Percentiles rank a stretch among this genome's conserved stretches.
Conservation (phyloP, 2,888 invertebrate species). For the Poecilus cupreus region DNA sequence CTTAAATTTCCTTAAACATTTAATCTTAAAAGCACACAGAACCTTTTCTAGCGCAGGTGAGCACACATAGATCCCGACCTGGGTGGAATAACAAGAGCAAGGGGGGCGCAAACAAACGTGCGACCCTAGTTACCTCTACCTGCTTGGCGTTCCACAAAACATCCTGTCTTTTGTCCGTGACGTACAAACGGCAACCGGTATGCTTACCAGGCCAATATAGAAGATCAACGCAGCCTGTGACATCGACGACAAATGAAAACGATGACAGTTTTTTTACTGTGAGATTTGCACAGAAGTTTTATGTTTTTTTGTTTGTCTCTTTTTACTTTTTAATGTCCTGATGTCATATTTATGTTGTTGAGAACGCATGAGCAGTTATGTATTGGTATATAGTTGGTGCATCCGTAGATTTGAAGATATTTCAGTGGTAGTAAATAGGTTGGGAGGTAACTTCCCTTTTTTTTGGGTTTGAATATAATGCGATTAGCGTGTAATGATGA, state of each 20-base stretch:
- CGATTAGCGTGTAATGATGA: conserved; percentile 34
- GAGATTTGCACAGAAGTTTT: conserved; percentile 6
- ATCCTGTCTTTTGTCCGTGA: conserved; percentile 46
- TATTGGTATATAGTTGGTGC: conserved; percentile 23
- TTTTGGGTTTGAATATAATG: conserved; percentile 32
- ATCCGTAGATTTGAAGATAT: neutral
- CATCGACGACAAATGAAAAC: conserved; percentile 51
- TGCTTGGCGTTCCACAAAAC: conserved; percentile 20
- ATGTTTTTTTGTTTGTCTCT: conserved; percentile 5
- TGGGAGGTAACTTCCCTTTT: conserved; percentile 4
- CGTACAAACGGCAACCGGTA: neutral
- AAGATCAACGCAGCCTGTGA: conserved; percentile 25
- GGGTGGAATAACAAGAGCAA: neutral
- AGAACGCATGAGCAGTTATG: conserved; percentile 38
- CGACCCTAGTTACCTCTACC: conserved; percentile 25
- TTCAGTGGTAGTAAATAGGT: conserved; percentile 9
- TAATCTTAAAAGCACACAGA: conserved; percentile 49
- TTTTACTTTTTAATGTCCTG: conserved; percentile 36
- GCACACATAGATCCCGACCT: conserved; percentile 35
- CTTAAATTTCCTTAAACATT: conserved; percentile 48
- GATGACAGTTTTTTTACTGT: conserved; percentile 40
- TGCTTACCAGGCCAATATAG: conserved; percentile 39
- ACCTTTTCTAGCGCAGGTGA: conserved; percentile 47
- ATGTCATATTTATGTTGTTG: conserved; percentile 39
- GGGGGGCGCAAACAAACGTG: conserved; percentile 1